Conservation (phyloP, 2,113 vertebrate species). For the Micronycteris hirsuta region DNA sequence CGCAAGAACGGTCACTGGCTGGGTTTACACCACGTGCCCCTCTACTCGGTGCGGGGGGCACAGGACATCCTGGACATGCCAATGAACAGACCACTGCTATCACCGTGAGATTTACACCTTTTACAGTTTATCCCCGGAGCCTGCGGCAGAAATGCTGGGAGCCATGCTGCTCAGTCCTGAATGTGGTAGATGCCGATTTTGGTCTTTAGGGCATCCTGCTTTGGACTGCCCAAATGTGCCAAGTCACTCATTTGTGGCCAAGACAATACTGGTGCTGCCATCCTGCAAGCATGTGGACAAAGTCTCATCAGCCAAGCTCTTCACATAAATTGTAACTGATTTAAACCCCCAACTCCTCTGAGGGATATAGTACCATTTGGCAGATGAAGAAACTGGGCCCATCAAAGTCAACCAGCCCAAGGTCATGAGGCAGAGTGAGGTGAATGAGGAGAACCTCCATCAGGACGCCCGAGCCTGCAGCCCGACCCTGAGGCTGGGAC, state of each 20-base stretch:
- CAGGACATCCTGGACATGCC: neutral
- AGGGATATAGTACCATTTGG: too few relatives aligned
- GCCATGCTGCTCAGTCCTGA: accelerated
- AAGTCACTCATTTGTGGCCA: too few relatives aligned
- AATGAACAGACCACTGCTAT: neutral
- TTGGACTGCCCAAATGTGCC: accelerated
- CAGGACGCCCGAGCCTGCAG: neutral
- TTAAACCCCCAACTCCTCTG: neutral
- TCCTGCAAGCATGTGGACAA: neutral
- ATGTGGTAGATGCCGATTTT: neutral
- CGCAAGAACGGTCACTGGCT: neutral
- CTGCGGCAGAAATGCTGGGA: neutral
- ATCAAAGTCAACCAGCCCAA: neutral
- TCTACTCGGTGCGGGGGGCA: accelerated
- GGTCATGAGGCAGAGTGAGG: neutral
- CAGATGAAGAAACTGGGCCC: neutral
- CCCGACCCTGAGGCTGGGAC: neutral
- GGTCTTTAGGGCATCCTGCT: neutral
- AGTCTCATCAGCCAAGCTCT: neutral
- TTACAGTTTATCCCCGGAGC: neutral
- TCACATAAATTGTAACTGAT: neutral
- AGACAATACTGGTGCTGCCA: neutral
- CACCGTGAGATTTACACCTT: too few relatives aligned
- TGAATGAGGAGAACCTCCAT: too few relatives aligned
- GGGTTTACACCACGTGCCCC: neutral